Conservation (phyloP, 2,888 invertebrate species). For the Catocala nupta region DNA sequence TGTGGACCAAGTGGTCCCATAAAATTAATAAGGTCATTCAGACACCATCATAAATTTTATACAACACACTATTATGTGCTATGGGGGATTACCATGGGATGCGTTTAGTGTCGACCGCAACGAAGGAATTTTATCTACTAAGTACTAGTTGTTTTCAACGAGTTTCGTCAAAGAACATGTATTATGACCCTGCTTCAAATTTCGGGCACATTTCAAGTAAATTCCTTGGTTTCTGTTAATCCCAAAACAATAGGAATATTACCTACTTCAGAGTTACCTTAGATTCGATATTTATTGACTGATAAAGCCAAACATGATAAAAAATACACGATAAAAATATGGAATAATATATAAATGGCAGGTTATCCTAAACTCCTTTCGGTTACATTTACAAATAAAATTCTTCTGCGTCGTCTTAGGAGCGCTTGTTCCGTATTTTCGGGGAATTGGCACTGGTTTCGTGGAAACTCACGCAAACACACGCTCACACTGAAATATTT, state of each 20-base stretch:
- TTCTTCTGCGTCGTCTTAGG: no score
- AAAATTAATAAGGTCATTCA: slow-evolving; percentile 82
- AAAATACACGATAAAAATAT: no score
- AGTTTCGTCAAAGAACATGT: slow-evolving; percentile 21
- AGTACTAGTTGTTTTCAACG: slow-evolving; percentile 15
- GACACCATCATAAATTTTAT: slow-evolving; percentile 70
- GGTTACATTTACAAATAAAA: no score
- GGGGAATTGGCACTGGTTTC: slow-evolving; percentile 31
- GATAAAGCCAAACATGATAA: no score
- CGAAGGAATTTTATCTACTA: slow-evolving; percentile 32
- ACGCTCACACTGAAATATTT: no score
- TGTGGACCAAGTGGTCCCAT: slow-evolving; percentile 75
- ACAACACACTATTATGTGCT: slow-evolving; percentile 60
- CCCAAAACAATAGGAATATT: no score
- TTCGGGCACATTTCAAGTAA: neutral
- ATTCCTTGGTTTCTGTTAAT: no score
- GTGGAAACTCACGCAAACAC: neutral
- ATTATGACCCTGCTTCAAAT: neutral
- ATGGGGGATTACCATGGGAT: slow-evolving; percentile 54
- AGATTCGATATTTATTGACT: no score
- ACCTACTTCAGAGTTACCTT: no score
- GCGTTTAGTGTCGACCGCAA: slow-evolving; percentile 27
- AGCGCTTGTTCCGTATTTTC: slow-evolving; percentile 11
- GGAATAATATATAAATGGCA: no score
- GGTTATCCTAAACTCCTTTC: no score